phyloP scores from a whole-genome alignment of 2,888 invertebrate species.

The Nemoura dubitans region DNA sequence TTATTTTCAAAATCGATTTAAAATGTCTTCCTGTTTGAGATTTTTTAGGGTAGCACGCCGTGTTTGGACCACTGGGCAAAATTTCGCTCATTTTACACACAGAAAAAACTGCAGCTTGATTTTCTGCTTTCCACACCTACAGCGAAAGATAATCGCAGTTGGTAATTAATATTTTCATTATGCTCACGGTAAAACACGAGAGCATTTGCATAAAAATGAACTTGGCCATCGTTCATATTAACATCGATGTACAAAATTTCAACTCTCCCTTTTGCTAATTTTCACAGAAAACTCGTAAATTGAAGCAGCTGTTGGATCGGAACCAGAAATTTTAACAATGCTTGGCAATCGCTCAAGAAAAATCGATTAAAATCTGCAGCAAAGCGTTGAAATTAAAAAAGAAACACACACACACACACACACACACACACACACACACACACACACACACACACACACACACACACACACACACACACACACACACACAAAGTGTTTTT shows the following conservation, averaged over 20 bases:
- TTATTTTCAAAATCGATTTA: no score
- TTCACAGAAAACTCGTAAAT: background rate
- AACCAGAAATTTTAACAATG: background rate
- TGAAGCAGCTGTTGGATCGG: background rate
- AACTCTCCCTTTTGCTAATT: background rate
- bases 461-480: no score
- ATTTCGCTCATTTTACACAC: no score
- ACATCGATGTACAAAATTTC: background rate
- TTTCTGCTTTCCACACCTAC: background rate
- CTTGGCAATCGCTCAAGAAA: background rate
- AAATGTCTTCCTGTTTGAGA: no score
- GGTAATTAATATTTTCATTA: background rate
- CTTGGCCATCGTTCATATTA: background rate
- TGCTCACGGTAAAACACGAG: background rate
- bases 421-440: no score
- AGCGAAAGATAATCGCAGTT: background rate
- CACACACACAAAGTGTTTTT: no score
- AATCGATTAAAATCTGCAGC: background rate
- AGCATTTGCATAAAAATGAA: background rate
- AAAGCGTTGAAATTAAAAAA: background rate
- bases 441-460: no score
- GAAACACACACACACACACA: no score
- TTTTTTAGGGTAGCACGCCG: no score
- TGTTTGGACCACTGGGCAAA: no score
- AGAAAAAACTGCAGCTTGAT: background rate